Base-by-base conservation (phyloP, 2,113 vertebrate genomes). In the Eptesicus fuscus region DNA sequence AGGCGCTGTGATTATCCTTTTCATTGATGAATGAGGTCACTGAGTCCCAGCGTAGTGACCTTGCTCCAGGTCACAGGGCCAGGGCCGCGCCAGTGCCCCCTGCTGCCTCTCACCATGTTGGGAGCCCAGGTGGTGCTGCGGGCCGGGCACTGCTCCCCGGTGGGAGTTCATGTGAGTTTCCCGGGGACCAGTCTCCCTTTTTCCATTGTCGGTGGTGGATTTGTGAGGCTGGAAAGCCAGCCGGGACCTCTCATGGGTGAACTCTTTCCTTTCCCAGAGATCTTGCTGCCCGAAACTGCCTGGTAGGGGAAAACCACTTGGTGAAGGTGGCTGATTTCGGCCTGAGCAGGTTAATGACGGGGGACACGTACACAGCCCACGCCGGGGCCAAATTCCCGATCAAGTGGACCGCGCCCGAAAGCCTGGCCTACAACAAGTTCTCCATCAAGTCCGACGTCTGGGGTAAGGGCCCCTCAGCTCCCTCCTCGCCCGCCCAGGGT, bases 321-420 rank as follows among this genome's bases (percentile, higher is more conserved):
- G 99, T 99, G 93, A 99, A 99, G 98, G 99, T 99, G 92, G 99
- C 99, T 17, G 99, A 99, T 97, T 99, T 99, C 30, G 99, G 99
- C 76, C 98, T 99, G 96, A 99, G 99, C 98, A 98, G 99, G 85
- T 96, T 99, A 14, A 99, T 99, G 99, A 99, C 99, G 0, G 99
- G 99, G 0, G 99, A 99, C 87, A 99, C 99, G 0, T 99, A 99
- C 97, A 99, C 99, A 0, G 99, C 99, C 90, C 99, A 99, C 0
- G 99, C 99, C 0, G 99, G 99, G 79, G 99, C 99, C 74, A 99
- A 99, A 92, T 99, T 99, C 98, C 99, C 99, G 13, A 99, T 99
- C 98, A 99, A 99, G 96, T 99, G 99, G 99, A 99, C 99, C 0
- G 99, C 99, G 0, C 99, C 99, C 0, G 99, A 99, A 94, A 99